These are phyloP conservation scores for Vidua chalybeata DNA, from an alignment of 2,113 vertebrate species.

Conservation along the genomic window DNA sequence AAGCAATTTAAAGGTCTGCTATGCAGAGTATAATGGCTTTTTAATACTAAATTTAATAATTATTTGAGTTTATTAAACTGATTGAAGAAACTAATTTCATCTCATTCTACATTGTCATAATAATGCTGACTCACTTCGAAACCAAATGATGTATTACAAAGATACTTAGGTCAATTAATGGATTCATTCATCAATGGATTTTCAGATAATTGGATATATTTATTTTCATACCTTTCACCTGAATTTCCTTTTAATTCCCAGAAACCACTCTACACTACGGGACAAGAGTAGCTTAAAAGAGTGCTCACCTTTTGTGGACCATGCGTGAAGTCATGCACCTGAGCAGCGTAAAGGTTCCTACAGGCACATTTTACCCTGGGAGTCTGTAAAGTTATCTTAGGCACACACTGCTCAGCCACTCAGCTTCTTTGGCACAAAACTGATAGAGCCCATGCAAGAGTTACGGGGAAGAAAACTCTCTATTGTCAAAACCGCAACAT, in stretches of 20 bases:
- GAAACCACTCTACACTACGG: not conserved
- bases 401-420: not conserved
- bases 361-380: not conserved
- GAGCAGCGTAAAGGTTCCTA: not conserved
- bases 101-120: not conserved
- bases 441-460: not conserved
- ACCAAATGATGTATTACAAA: not conserved
- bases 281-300: not conserved
- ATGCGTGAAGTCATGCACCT: not conserved
- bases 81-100: not conserved
- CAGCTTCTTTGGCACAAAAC: not conserved
- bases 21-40: not conserved
- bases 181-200: not conserved
- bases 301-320: not conserved
- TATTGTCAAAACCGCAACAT: not conserved
- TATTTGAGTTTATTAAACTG: not conserved
- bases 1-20: constrained; percentile 7
- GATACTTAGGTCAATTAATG: not conserved
- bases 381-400: not conserved
- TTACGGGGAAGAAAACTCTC: not conserved
- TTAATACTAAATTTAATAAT: not conserved
- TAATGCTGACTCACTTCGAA: not conserved
- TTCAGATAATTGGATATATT: not conserved
- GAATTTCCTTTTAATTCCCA: not conserved
- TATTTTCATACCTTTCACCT: not conserved